Evolutionary conservation across 2,888 invertebrate species (phyloP).

Genomic region (Margaritifera margaritifera): DNA sequence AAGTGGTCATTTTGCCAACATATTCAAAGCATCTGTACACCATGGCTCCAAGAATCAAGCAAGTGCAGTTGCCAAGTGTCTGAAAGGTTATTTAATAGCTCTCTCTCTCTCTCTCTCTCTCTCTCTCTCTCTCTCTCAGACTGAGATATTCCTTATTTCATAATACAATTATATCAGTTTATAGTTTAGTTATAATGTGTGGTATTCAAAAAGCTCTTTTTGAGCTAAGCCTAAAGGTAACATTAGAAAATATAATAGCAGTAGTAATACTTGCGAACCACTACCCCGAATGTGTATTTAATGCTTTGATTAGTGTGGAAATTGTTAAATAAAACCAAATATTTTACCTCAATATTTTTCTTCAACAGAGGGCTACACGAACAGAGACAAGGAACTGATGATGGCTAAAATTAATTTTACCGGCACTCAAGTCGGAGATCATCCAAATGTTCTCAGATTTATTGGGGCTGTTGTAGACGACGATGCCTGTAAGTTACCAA

Average conservation of each 20-base stretch:
- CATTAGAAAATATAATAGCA: too few relatives aligned
- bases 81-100: slow-evolving; percentile 12
- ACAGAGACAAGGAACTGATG: slow-evolving; percentile 35
- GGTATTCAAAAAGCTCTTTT: too few relatives aligned
- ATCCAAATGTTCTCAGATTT: slow-evolving; percentile 37
- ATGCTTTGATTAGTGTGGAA: too few relatives aligned
- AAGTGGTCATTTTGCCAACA: slow-evolving; percentile 42
- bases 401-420: slow-evolving; percentile 45
- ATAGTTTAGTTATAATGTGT: too few relatives aligned
- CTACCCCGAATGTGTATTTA: too few relatives aligned
- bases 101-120: too few relatives aligned
- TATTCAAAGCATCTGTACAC: slow-evolving; percentile 33
- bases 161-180: too few relatives aligned
- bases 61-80: slow-evolving; percentile 22
- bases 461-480: slow-evolving; percentile 38
- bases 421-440: slow-evolving; percentile 24
- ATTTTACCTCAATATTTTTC: neutral
- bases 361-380: slow-evolving; percentile 21
- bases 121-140: too few relatives aligned
- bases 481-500: slow-evolving; percentile 15
- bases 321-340: too few relatives aligned
- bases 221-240: too few relatives aligned
- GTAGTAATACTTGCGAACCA: neutral
- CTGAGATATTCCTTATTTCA: too few relatives aligned
- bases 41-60: neutral